Evolutionary conservation across 2,797 vertebrate genomes (phyloP), one percentile per base, ranked within the genome.

Genomic region (Austrolebias charrua): DNA sequence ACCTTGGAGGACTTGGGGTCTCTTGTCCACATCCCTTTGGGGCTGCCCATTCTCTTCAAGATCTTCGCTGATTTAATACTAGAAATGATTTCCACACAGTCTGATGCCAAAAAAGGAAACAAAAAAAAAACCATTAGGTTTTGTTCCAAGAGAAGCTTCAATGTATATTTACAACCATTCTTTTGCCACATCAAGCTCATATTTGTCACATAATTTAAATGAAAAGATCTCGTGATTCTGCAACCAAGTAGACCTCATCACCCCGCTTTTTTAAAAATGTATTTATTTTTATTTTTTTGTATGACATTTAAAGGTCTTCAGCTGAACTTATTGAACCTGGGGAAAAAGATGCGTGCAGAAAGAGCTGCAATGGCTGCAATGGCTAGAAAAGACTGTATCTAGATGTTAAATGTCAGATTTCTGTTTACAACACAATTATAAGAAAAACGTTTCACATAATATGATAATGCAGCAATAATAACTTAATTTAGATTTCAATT

Each of bases 11-110:
- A 91, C 58, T 69, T 89, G 0, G 94, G 91, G 14, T 98, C 98
- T 81, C 94, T 95, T 70, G 95, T 95, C 97, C 97, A 99, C 46
- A 94, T 87, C 14, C 98, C 97, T 0, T 94, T 92, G 1, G 93
- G 24, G 53, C 93, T 88, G 59, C 96, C 96, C 0, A 94, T 91
- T 35, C 94, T 91, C 87, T 97, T 98, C 72, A 98, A 86, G 79
- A 99, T 97, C 92, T 99, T 99, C 93, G 98, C 96, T 46, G 96
- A 95, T 76, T 91, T 93, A 85, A 99, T 91, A 16, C 90, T 92
- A 35, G 95, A 94, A 29, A 98, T 90, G 20, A 96, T 95, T 78
- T 99, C 94, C 1, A 92, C 90, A 69, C 98, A 98, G 60, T 98
- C 98, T 91, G 69, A 53, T 62, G 47, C 0, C 7, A 67, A 12